A percentile compares a stretch with the other conserved stretches of the same genome.
Evolutionary conservation across 2,888 invertebrate genomes (phyloP).

Genomic region (Ferrisia virgata): DNA sequence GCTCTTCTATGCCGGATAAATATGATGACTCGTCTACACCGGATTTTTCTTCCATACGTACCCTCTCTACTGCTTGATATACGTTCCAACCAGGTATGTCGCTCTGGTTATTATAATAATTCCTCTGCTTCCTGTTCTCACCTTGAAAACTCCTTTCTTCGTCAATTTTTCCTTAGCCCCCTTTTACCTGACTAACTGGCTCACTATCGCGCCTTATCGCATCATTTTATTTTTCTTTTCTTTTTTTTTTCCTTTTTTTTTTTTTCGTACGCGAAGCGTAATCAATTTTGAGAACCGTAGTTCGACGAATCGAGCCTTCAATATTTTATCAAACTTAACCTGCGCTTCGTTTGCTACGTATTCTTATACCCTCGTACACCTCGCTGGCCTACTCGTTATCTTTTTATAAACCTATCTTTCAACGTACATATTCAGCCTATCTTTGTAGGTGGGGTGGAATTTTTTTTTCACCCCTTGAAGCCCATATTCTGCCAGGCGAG

Average conservation of each 20-base stretch:
- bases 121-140: neutral
- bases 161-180: neutral
- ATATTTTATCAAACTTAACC: constrained; percentile 19
- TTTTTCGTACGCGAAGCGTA: neutral
- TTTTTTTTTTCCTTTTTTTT: neutral
- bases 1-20: neutral
- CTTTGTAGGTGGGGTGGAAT: too few relatives aligned
- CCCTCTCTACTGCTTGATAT: too few relatives aligned
- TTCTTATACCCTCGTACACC: too few relatives aligned
- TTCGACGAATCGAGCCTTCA: neutral
- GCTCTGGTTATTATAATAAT: neutral
- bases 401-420: too few relatives aligned
- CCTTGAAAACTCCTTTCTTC: neutral
- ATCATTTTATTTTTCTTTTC: neutral
- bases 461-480: too few relatives aligned
- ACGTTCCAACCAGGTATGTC: neutral
- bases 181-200: neutral
- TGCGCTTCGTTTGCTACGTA: neutral
- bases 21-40: neutral
- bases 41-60: neutral
- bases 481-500: too few relatives aligned
- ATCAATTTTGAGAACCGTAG: neutral
- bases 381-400: too few relatives aligned
- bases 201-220: neutral
- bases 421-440: too few relatives aligned